These are phyloP conservation scores for Cataglyphis hispanica DNA, from an alignment of 1,140 invertebrate species.

Conservation along the genomic window DNA sequence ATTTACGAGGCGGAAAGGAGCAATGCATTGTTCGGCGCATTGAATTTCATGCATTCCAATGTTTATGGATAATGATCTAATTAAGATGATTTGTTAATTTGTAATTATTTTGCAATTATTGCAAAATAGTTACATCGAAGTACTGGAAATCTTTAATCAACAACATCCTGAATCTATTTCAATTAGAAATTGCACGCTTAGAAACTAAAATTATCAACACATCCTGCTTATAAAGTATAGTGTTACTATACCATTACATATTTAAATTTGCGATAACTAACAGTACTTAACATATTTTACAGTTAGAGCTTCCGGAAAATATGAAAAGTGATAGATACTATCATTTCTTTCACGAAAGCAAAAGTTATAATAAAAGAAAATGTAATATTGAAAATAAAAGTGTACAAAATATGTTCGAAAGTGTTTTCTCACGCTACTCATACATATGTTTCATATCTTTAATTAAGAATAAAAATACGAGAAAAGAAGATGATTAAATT, in stretches of 20 bases:
- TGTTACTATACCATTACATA: neutral
- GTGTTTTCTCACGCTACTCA: neutral
- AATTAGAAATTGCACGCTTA: neutral
- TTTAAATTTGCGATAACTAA: neutral
- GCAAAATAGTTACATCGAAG: too few species aligned
- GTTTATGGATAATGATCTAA: neutral
- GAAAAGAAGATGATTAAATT: neutral
- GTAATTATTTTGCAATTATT: neutral
- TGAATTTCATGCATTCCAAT: conserved; percentile 1
- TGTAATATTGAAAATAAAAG: neutral
- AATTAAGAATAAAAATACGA: neutral
- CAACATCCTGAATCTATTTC: neutral
- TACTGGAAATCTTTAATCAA: conserved; percentile 13
- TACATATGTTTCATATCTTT: neutral
- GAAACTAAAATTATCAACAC: neutral
- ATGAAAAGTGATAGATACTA: neutral
- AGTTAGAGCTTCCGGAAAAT: neutral
- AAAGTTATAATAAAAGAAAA: conserved; percentile 3
- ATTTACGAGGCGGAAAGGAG: neutral
- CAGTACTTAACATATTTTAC: neutral
- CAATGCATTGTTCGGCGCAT: neutral
- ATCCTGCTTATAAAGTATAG: neutral
- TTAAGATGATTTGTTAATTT: conserved; percentile 1
- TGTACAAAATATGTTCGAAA: neutral
- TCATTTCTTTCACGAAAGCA: neutral